Base-by-base conservation (phyloP, 2,888 invertebrate genomes). In the Marronus borbonicus region DNA sequence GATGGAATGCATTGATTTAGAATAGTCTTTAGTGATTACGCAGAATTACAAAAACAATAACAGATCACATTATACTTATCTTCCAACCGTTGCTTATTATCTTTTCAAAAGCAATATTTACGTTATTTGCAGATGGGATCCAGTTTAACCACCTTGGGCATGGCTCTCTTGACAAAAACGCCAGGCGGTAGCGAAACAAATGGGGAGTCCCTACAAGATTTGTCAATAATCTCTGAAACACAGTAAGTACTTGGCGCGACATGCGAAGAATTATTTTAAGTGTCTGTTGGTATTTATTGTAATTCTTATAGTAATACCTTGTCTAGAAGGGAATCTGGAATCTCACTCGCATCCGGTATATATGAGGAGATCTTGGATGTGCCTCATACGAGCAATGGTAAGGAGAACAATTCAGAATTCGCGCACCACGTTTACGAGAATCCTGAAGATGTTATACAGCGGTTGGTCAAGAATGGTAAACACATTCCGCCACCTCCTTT, bases 281-380 rank as follows among this genome's bases (percentile, higher is more conserved):
- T 62, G 77, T 81, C 78, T 78, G 80, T 81, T 44, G 10, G 44
- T 66, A 17, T 55, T 20, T 55, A 8, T 77, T 60, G 49, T 79
- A 28, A 49, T 62, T 66, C 3, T 52, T 36, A 44, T 77, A 80
- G 76, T 17, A 64, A 77, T 24, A 72, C 62, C 36, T 76, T 76
- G 76, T 85, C 88, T 0, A 90, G 92, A 0, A 90, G 91, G 4
- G 88, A 89, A 79, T 93, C 93, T 0, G 89, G 91, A 36, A 88
- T 90, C 64, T 93, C 93, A 0, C 84, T 92, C 3, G 90, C 92
- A 24, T 93, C 93, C 0, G 93, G 93, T 62, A 92, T 93, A 81
- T 93, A 93, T 86, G 93, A 93, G 84, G 93, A 93, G 88, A 93
- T 93, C 80, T 87, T 90, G 0, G 93, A 93, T 7, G 83, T 84